Evolutionary conservation across 1,140 invertebrate genomes (phyloP).

Genomic region (Homarus americanus): DNA sequence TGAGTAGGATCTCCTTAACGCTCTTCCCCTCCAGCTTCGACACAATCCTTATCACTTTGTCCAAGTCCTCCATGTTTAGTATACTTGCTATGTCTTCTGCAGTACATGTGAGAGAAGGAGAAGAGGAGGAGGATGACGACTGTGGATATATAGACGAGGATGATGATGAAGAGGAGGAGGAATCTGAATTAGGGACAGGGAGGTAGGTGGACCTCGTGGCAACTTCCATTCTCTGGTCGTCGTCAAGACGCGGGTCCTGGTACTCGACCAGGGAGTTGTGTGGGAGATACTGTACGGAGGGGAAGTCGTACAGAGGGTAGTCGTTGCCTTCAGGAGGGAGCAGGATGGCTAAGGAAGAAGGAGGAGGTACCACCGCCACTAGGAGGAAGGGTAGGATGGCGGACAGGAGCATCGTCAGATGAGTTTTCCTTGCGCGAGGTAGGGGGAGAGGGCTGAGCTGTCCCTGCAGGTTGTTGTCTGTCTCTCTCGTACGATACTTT

Average conservation of each 20-base stretch:
- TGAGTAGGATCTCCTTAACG: conserved; percentile 29
- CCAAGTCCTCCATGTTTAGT: conserved; percentile 37
- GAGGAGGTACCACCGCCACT: conserved; percentile 1
- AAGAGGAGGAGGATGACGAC: conserved; percentile 3
- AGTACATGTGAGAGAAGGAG: conserved; percentile 22
- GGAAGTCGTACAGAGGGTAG: conserved; percentile 36
- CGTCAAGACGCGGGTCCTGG: not conserved
- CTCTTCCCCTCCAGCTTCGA: conserved; percentile 27
- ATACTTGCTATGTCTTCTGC: conserved; percentile 28
- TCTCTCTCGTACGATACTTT: not conserved
- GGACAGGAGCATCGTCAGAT: not conserved
- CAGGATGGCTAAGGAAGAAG: conserved; percentile 18
- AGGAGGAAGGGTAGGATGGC: conserved; percentile 29
- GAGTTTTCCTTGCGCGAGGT: not conserved
- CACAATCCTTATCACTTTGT: conserved; percentile 33
- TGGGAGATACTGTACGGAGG: conserved; percentile 36
- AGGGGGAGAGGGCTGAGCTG: not conserved
- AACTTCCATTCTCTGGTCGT: not conserved
- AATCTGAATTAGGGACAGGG: not conserved
- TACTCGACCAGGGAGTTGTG: conserved; percentile 20
- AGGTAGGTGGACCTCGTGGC: not conserved
- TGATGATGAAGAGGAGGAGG: not conserved
- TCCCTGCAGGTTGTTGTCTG: not conserved
- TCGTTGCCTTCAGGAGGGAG: conserved; percentile 39
- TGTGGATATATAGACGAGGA: not conserved